Conservation (phyloP, 2,888 invertebrate species). For the Plagodis dolabraria region DNA sequence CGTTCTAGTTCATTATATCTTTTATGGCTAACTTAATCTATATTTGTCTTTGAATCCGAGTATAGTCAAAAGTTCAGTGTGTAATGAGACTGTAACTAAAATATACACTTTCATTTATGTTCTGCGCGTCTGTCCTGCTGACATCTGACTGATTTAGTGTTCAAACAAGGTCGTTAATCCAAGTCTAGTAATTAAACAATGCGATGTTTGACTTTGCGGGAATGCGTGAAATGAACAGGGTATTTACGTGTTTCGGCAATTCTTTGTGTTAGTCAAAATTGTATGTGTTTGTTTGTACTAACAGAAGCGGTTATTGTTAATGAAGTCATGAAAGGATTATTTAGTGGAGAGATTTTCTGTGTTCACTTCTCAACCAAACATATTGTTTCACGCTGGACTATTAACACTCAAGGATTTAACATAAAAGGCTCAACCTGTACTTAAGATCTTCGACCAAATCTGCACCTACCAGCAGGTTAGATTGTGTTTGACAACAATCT, state of each 20-base stretch:
- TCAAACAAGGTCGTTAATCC: conserved; percentile 43
- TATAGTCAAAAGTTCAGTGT: conserved; percentile 19
- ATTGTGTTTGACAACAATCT: too few relatives aligned
- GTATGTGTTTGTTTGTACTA: not conserved
- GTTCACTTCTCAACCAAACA: too few relatives aligned
- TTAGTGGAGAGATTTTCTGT: too few relatives aligned
- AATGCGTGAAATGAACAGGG: conserved; percentile 30
- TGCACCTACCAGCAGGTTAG: too few relatives aligned
- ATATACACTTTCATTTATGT: conserved; percentile 19
- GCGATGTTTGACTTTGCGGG: conserved; percentile 29
- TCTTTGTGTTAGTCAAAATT: conserved; percentile 22
- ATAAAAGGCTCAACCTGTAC: too few relatives aligned
- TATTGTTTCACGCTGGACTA: too few relatives aligned
- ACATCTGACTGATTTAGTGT: conserved; percentile 50
- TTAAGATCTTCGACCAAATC: too few relatives aligned
- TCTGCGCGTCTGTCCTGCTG: conserved; percentile 11
- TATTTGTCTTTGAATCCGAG: conserved; percentile 10
- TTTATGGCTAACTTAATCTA: conserved; percentile 7
- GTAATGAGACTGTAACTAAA: conserved; percentile 20
- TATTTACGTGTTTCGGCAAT: conserved; percentile 27
- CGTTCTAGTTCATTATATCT: too few relatives aligned
- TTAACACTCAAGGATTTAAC: too few relatives aligned
- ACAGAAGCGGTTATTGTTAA: not conserved
- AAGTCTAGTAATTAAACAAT: conserved; percentile 52
- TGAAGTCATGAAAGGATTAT: too few relatives aligned